A percentile compares a stretch with the other conserved stretches of the same genome.
These are phyloP conservation scores for Cinara cedri DNA, from an alignment of 2,888 invertebrate species.

Conservation along the genomic window DNA sequence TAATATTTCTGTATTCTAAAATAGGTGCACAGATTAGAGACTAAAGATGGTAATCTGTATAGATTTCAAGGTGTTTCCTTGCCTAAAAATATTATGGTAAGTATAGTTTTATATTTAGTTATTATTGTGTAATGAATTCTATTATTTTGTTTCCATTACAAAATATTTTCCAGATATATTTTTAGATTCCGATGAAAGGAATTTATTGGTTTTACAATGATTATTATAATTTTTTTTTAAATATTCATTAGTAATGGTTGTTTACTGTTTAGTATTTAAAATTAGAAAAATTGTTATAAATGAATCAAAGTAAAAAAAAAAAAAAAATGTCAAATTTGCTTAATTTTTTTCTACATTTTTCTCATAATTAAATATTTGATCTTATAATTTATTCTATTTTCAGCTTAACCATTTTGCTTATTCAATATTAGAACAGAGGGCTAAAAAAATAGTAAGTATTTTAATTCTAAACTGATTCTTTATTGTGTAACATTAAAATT, in stretches of 20 bases:
- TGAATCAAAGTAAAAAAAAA: too few relatives aligned
- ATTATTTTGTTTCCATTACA: background rate
- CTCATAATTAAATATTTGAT: background rate
- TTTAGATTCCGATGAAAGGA: background rate
- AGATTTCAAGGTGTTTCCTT: slow-evolving; percentile 90
- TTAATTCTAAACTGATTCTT: background rate
- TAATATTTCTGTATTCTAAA: slow-evolving; percentile 30
- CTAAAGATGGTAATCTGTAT: slow-evolving; percentile 71
- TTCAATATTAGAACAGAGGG: slow-evolving; percentile 75
- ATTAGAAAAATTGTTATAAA: too few relatives aligned
- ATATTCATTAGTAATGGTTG: too few relatives aligned
- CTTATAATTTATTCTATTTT: slow-evolving; percentile 58
- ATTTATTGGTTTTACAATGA: background rate
- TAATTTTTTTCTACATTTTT: too few relatives aligned
- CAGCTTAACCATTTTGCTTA: slow-evolving; percentile 81
- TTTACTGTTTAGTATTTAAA: background rate
- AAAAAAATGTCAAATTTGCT: too few relatives aligned
- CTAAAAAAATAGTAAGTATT: slow-evolving; percentile 70
- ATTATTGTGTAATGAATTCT: background rate
- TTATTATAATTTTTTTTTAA: too few relatives aligned
- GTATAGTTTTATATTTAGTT: slow-evolving; percentile 3
- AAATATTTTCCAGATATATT: background rate
- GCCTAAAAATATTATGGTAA: slow-evolving; percentile 72
- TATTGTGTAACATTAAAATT: slow-evolving; percentile 10
- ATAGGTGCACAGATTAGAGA: slow-evolving; percentile 72